phyloP scores from a whole-genome alignment of 2,888 invertebrate genomes.

The Standfussiana lucernea region DNA sequence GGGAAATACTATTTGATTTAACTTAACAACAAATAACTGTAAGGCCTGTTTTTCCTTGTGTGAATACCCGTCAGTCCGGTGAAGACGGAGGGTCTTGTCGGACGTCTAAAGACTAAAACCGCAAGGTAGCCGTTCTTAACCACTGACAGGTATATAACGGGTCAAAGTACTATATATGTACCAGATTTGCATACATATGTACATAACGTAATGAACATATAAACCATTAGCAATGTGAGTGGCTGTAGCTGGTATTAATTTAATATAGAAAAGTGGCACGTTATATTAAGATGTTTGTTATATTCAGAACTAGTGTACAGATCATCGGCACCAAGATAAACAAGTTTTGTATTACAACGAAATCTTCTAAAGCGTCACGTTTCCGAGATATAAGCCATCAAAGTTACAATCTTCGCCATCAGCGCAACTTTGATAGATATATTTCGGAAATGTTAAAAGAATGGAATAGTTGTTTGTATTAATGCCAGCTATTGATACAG shows the following conservation, averaged over 20 bases:
- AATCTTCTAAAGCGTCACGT: too few relatives aligned
- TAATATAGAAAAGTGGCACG: not conserved
- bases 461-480: too few relatives aligned
- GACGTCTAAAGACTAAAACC: conserved; percentile 7
- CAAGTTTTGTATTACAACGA: too few relatives aligned
- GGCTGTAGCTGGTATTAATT: not conserved
- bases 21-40: conserved; percentile 10
- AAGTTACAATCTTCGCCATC: too few relatives aligned
- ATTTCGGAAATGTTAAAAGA: too few relatives aligned
- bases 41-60: conserved; percentile 14
- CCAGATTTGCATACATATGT: conserved; percentile 5
- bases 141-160: conserved; percentile 11
- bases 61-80: not conserved
- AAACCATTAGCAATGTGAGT: not conserved
- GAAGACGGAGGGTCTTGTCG: conserved; percentile 1
- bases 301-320: not conserved
- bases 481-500: too few relatives aligned
- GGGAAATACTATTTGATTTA: not conserved
- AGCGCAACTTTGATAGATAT: too few relatives aligned
- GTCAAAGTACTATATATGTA: not conserved
- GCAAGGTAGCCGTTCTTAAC: conserved; percentile 19
- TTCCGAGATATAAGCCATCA: too few relatives aligned
- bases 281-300: not conserved
- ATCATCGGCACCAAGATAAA: too few relatives aligned
- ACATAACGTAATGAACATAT: not conserved